phyloP scores from a whole-genome alignment of 23 tunicate species.

The Corella eumyota region DNA sequence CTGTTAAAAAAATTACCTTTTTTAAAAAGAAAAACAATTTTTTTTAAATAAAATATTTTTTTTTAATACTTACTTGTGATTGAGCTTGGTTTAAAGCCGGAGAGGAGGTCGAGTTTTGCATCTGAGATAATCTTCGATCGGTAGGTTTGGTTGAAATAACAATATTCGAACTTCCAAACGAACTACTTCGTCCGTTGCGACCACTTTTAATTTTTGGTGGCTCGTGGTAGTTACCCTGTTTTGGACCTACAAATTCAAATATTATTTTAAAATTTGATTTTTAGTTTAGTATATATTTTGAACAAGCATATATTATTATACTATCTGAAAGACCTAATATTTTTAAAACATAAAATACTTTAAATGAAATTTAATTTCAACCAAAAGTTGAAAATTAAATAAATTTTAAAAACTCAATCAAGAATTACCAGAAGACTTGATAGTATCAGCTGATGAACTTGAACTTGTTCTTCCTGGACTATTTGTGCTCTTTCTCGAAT shows the following conservation, averaged over 20 bases:
- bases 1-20: no score
- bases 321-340: neutral
- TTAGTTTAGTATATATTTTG: no score
- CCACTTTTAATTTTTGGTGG: conserved; percentile 34
- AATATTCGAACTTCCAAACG: conserved; percentile 37
- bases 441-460: conserved; percentile 61
- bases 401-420: neutral
- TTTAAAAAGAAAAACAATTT: neutral
- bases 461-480: conserved; percentile 44
- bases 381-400: neutral
- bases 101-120: conserved; percentile 22
- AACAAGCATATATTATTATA: neutral
- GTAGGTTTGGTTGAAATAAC: conserved; percentile 3
- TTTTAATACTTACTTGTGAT: neutral
- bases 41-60: neutral
- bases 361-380: no score
- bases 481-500: conserved; percentile 3
- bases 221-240: conserved; percentile 19
- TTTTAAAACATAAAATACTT: neutral
- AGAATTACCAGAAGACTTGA: conserved; percentile 28
- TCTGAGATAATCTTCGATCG: conserved; percentile 28
- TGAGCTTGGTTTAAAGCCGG: conserved; percentile 23
- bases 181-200: conserved; percentile 36
- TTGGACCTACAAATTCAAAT: no score
- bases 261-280: no score